Evolutionary conservation across 2,113 vertebrate genomes (phyloP), one percentile per base, ranked within the genome.

Genomic region (Fukomys damarensis): DNA sequence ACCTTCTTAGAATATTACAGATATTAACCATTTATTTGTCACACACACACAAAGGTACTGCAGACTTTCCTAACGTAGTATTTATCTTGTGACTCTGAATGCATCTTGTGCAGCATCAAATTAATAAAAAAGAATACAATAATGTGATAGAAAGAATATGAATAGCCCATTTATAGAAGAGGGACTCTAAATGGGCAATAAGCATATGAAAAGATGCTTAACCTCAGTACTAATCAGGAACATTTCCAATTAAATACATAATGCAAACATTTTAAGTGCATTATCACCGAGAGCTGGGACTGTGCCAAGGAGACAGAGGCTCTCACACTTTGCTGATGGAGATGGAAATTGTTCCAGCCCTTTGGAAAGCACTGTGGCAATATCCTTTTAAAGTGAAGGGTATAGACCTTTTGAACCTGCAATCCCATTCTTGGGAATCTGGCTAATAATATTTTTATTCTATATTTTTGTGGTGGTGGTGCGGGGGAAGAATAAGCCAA

Each of bases 191-290:
- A 90, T 91, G 35, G 54, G n/a, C 65, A 93, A 38, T 86, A 94
- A 74, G 22, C 63, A 63, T 77, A 77, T 65, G 72, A 93, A 96
- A 85, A 96, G 59, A 88, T 49, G 59, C 59, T 86, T 83, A 79
- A 79, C 41, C 68, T 72, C 24, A 61, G 35, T 74, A 28, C 11
- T 52, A n/a, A 66, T 92, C 28, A 84, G 59, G 19, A 88, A n/a
- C 16, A 52, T 63, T 95, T 94, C 59, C 72, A 94, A 90, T 72
- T 72, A 94, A 86, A 94, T 65, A 88, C 20, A 58, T 35, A 95
- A 43, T 46, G 58, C 83, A 95, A 91, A 70, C 46, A 74, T 56
- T 91, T 85, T 77, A 87, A 61, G 58, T 56, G 17, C 12, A 46
- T 95, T 86, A 79, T 85, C 79, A 82, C 58, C 43, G 14, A 19